These are phyloP conservation scores for Zaprionus davidi DNA, from an alignment of 1,140 invertebrate species.

Conservation along the genomic window DNA sequence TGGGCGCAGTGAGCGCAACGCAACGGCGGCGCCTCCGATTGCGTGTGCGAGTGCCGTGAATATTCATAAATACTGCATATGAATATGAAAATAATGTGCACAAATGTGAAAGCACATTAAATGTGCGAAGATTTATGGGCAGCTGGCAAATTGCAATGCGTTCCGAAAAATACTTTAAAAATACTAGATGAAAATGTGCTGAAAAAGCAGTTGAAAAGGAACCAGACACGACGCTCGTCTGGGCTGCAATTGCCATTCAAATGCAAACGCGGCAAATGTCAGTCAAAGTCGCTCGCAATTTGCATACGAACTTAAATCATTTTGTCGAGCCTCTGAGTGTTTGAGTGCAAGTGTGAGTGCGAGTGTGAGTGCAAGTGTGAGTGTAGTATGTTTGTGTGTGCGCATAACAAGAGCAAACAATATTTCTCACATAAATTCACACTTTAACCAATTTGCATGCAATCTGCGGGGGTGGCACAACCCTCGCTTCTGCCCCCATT, in stretches of 20 bases:
- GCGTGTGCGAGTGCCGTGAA: conserved; percentile 33
- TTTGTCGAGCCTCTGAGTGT: conserved; percentile 71
- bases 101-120: conserved; percentile 74
- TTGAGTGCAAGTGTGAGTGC: conserved; percentile 34
- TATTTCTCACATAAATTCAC: conserved; percentile 84
- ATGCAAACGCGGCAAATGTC: conserved; percentile 69
- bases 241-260: conserved; percentile 44
- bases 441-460: conserved; percentile 84
- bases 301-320: conserved; percentile 83
- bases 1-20: conserved; percentile 30
- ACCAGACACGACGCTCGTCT: neutral
- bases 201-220: neutral
- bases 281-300: conserved; percentile 79
- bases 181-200: conserved; percentile 1
- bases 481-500: conserved; percentile 20
- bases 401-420: conserved; percentile 82
- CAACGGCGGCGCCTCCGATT: conserved; percentile 34
- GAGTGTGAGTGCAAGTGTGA: conserved; percentile 15
- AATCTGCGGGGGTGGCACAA: conserved; percentile 79
- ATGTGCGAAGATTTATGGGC: conserved; percentile 68
- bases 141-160: conserved; percentile 49
- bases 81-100: conserved; percentile 59
- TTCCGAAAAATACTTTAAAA: neutral
- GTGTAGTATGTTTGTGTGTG: conserved; percentile 47
- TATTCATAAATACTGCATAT: conserved; percentile 38